These are phyloP conservation scores for Mizuhopecten yessoensis DNA, from an alignment of 1,140 invertebrate genomes.

Conservation along the genomic window DNA sequence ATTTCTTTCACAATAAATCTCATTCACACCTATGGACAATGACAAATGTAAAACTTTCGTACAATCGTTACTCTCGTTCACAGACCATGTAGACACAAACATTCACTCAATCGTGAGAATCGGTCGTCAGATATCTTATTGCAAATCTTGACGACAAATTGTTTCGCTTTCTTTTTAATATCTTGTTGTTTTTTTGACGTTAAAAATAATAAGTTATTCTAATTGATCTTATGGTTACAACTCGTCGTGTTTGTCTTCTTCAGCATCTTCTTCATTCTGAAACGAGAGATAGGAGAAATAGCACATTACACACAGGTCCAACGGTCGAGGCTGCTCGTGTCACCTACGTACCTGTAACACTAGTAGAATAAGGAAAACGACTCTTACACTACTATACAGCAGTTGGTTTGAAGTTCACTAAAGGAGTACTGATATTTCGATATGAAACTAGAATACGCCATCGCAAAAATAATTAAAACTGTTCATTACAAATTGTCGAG, in stretches of 20 bases:
- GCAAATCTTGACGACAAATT: background rate
- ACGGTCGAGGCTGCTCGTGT: background rate
- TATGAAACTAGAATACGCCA: no score
- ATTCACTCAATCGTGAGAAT: constrained; percentile 12
- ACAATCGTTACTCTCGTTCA: background rate
- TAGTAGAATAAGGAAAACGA: no score
- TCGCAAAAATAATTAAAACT: no score
- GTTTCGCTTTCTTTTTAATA: constrained; percentile 26
- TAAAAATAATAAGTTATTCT: constrained; percentile 22
- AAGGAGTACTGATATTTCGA: no score
- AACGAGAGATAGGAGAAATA: constrained; percentile 57
- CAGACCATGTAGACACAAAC: background rate
- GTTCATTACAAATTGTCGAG: no score
- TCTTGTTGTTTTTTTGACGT: constrained; percentile 8
- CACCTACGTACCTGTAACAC: no score
- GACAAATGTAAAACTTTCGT: background rate
- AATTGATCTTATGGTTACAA: constrained; percentile 55
- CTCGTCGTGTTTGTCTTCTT: constrained; percentile 52
- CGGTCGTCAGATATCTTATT: background rate
- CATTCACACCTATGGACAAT: background rate
- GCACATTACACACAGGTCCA: constrained; percentile 21
- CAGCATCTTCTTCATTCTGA: constrained; percentile 50
- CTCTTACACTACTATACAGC: no score
- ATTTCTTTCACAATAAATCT: background rate
- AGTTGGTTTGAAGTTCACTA: no score